Base-by-base conservation (phyloP, 2,113 vertebrate genomes). In the Poeciliopsis retropinna region DNA sequence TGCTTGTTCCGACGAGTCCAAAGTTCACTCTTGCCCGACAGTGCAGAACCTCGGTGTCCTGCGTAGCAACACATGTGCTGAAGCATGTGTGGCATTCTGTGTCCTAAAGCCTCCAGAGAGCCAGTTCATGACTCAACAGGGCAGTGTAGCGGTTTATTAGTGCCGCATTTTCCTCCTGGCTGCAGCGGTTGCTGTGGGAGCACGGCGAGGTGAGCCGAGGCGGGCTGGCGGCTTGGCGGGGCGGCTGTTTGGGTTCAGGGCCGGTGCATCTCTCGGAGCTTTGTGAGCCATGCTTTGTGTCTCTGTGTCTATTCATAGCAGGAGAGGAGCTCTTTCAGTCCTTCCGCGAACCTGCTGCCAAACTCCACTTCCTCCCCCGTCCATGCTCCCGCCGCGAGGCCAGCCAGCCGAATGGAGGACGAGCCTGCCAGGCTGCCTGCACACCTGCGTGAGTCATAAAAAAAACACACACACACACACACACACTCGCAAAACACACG, bases 291-390 rank as follows among this genome's bases (percentile, higher is more conserved):
- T 88, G 88, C 85, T 90, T 88, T 91, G 87, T 94, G 90, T 93
- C 89, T 92, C 94, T 95, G 81, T 96, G 88, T 96, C 93, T 93
- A 94, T 92, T 92, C 92, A 96, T 96, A 98, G 98, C 97, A 97
- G 93, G 97, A 98, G 94, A 96, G 97, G 90, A 94, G 96, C 94
- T 96, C 96, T 64, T 99, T 97, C 87, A 98, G 97, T 90, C 98
- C 97, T 91, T 97, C 96, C 17, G 95, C 90, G 83, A 98, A 97
- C 93, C 96, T 96, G 0, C 95, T 96, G 95, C 95, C 95, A 83
- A 97, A 95, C 91, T 98, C 96, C 92, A 84, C 95, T 85, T 95
- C 96, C 94, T 96, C 95, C 86, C 96, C 96, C 66, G 92, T 97
- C 94, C 97, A 98, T 97, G 97, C 96, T 88, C 95, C 97, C 90